A percentile compares a stretch with the other conserved stretches of the same genome.
These are phyloP conservation scores for Brenthis ino DNA, from an alignment of 2,888 invertebrate species.

Conservation along the genomic window DNA sequence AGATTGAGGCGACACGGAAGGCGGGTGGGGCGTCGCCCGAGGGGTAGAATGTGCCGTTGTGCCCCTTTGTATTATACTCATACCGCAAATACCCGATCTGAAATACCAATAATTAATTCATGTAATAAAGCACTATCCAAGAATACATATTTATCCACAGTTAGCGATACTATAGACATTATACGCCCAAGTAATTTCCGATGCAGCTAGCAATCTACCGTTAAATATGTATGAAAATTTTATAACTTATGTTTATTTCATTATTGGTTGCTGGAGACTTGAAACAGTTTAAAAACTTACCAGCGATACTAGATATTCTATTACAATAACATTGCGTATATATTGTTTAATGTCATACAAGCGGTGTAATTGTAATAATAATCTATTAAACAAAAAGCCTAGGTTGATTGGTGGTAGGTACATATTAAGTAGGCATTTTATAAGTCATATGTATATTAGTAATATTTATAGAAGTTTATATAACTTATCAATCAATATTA, in stretches of 20 bases:
- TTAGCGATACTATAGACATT: slow-evolving; percentile 16
- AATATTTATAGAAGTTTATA: no score
- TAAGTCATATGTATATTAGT: no score
- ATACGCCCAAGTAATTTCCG: background rate
- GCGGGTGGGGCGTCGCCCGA: slow-evolving; percentile 84
- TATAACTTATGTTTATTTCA: no score
- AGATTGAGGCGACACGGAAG: slow-evolving; percentile 83
- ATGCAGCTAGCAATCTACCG: slow-evolving; percentile 3
- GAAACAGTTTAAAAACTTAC: background rate
- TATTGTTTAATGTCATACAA: background rate
- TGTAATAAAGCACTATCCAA: background rate
- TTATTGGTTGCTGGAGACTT: background rate
- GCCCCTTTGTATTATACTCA: slow-evolving; percentile 75
- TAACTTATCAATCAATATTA: no score
- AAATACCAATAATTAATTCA: slow-evolving; percentile 44
- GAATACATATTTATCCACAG: background rate
- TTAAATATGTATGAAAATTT: no score
- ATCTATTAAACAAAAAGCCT: slow-evolving; percentile 10
- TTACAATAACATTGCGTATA: background rate
- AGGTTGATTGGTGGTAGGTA: no score
- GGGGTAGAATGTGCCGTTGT: slow-evolving; percentile 84
- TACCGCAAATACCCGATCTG: slow-evolving; percentile 75
- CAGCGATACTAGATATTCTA: background rate
- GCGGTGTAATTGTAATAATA: background rate
- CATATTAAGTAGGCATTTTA: no score